Conservation (phyloP, 2,113 vertebrate genomes). For the Hyaena hyaena region DNA sequence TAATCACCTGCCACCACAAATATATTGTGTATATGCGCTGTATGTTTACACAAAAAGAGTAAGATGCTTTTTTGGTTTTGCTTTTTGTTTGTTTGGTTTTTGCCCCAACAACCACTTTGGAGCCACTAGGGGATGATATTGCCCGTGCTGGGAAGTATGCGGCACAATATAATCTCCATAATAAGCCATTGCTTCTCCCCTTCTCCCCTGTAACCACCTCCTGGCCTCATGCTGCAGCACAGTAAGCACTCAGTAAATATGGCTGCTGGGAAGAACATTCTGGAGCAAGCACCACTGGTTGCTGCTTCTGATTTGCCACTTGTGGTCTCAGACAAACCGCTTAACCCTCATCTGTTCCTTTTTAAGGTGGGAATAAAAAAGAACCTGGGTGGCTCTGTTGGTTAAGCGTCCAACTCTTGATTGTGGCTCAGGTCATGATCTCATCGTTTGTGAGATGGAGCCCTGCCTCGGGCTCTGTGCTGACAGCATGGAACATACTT, state of each 20-base stretch:
- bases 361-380: neutral
- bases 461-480: too few species aligned
- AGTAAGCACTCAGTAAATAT: neutral
- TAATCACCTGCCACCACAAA: neutral
- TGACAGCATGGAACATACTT: too few species aligned
- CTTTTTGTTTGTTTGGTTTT: neutral
- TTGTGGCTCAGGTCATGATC: too few species aligned
- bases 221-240: neutral
- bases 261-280: neutral
- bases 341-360: neutral
- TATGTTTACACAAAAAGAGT: neutral
- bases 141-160: rapidly evolving
- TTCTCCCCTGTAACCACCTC: rapidly evolving
- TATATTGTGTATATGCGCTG: neutral
- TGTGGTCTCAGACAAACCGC: neutral
- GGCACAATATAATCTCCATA: rapidly evolving
- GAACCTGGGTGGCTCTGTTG: too few species aligned
- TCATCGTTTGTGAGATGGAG: too few species aligned
- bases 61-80: too few species aligned
- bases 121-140: rapidly evolving
- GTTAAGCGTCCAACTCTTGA: too few species aligned
- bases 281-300: neutral
- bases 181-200: neutral
- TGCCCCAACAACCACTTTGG: neutral
- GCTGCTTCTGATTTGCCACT: neutral